Evolutionary conservation across 2,113 vertebrate genomes (phyloP).

Genomic region (Chloroceryle aenea): DNA sequence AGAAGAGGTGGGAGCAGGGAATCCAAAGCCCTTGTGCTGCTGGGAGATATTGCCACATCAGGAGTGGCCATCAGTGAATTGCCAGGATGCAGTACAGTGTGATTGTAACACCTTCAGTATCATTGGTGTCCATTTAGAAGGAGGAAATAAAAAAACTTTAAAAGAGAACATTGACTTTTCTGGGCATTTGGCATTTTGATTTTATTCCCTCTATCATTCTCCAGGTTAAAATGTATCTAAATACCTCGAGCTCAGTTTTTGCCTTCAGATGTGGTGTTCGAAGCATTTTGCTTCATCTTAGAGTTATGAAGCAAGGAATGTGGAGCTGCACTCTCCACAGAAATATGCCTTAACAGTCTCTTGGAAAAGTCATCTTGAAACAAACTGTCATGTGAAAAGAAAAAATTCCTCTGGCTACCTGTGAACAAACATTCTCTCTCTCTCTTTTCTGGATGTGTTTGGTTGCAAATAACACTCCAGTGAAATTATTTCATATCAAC

Average conservation of each 20-base stretch:
- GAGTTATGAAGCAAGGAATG: not conserved
- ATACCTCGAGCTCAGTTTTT: not conserved
- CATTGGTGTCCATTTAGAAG: not conserved
- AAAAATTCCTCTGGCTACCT: not conserved
- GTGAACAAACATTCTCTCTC: not conserved
- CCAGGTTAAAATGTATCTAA: not conserved
- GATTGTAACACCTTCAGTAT: not conserved
- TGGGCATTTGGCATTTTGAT: not conserved
- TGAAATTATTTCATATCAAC: not conserved
- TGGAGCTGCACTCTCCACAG: not conserved
- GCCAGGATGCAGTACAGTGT: not conserved
- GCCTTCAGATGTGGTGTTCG: not conserved
- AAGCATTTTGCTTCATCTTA: not conserved
- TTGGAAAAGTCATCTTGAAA: not conserved
- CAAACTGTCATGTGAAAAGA: not conserved
- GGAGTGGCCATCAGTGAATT: not conserved
- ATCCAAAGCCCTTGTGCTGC: not conserved
- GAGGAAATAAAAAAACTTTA: not conserved
- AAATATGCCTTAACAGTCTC: not conserved
- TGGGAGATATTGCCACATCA: not conserved
- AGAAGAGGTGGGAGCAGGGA: not conserved
- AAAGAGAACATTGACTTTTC: not conserved
- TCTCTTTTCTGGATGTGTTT: not conserved
- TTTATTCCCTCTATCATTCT: not conserved
- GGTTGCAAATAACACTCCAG: not conserved